Conservation (phyloP, 1,140 invertebrate genomes). For the Drosophila serrata region DNA sequence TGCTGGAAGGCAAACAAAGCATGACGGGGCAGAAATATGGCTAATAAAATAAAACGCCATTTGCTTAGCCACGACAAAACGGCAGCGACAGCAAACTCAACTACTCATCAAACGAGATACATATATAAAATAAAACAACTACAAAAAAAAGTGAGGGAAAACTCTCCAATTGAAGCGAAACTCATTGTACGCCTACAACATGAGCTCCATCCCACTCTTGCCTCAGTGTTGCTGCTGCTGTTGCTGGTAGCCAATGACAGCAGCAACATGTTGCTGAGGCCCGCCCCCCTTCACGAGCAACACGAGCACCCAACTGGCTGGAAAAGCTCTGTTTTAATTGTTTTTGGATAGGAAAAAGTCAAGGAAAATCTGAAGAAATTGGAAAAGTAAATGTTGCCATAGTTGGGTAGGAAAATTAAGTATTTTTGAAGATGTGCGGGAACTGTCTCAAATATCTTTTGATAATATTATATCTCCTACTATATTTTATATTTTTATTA, state of each 20-base stretch:
- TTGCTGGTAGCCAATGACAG: constrained; percentile 50
- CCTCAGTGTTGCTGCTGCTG: no score
- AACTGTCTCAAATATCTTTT: no score
- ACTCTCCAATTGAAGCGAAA: constrained; percentile 19
- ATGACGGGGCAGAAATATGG: constrained; percentile 79
- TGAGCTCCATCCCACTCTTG: neutral
- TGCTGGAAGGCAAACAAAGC: constrained; percentile 72
- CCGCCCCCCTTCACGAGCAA: constrained; percentile 34
- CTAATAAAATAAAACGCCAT: constrained; percentile 83
- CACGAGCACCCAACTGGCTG: constrained; percentile 38
- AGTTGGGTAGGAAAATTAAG: no score
- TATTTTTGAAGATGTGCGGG: neutral
- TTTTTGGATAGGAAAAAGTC: constrained; percentile 11
- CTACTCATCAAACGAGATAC: constrained; percentile 34
- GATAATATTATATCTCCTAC: neutral
- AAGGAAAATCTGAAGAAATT: neutral
- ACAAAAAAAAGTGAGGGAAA: constrained; percentile 37
- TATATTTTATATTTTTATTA: neutral
- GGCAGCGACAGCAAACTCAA: constrained; percentile 12
- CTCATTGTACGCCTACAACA: constrained; percentile 61
- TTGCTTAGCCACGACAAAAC: constrained; percentile 52
- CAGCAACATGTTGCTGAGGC: constrained; percentile 55
- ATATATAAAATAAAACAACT: constrained; percentile 33
- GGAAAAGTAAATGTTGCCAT: neutral
- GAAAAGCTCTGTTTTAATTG: constrained; percentile 35